Base-by-base conservation (phyloP, 2,888 invertebrate species). In the Acholoe squamosa region DNA sequence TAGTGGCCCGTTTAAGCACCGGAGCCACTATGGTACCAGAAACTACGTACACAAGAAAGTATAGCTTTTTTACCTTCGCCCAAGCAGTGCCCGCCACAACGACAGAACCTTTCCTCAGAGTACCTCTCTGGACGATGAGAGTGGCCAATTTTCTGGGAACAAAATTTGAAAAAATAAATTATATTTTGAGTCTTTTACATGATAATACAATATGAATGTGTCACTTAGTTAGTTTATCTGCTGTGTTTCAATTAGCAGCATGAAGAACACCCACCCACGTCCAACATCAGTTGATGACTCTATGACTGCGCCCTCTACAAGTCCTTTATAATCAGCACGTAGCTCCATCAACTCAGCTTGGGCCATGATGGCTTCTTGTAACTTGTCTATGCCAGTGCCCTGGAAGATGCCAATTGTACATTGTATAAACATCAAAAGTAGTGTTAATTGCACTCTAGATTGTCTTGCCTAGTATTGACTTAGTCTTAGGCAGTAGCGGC, bases 251-350 rank as follows among this genome's bases (percentile, higher is more conserved):
- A n/a, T n/a, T n/a, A n/a, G n/a, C n/a, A n/a, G n/a, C n/a, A n/a
- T 71, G 76, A 89, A 67, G 33, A 14, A 19, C 22, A 91, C 93
- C 94, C 94, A 97, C 97, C 98, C 98, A 94, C 97, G 96, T 61
- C 97, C 96, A 0, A 96, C 95, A 95, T 98, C 97, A 0, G 97
- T 96, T 92, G 97, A 97, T 0, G 99, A 97, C 96, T 99, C 99
- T 3, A 99, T 97, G 0, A 99, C 97, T 22, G 98, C 97, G 0
- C 98, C 99, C 96, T 99, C 99, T 0, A 98, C 98, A 0, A 97
- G 96, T 0, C 99, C 99, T 0, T 96, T 97, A 0, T 97, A 97
- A 96, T 99, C 98, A 0, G 98, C 98, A 93, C 97, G 97, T 25
- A 99, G 96, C n/a, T 98, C 97, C 97, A 99, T 97, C 0, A 99